phyloP scores from a whole-genome alignment of 1,140 invertebrate species.

The Zaprionus lachaisei region DNA sequence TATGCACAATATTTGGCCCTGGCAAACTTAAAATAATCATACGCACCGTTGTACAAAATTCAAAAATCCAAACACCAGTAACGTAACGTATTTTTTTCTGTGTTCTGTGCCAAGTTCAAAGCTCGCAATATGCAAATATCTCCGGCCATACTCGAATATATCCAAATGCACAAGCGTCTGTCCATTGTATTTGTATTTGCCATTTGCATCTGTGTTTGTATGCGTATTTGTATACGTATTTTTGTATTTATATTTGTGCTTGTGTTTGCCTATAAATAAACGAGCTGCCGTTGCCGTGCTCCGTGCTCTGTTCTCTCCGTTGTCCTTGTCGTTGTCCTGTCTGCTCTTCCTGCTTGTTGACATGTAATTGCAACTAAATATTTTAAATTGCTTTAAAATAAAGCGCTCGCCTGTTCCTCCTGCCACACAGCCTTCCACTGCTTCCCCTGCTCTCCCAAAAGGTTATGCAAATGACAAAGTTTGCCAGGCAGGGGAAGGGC shows the following conservation, averaged over 20 bases:
- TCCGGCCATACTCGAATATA: conserved; percentile 19
- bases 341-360: conserved; percentile 68
- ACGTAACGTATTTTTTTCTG: conserved; percentile 2
- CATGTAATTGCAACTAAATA: conserved; percentile 83
- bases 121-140: conserved; percentile 35
- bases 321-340: conserved; percentile 39
- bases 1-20: conserved; percentile 69
- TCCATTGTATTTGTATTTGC: conserved; percentile 31
- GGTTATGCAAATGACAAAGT: conserved; percentile 82
- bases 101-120: conserved; percentile 22
- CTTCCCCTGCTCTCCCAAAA: conserved; percentile 35
- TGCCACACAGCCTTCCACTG: background rate
- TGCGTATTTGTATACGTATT: conserved; percentile 9
- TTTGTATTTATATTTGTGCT: conserved; percentile 20
- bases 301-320: conserved; percentile 29
- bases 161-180: conserved; percentile 26
- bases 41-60: conserved; percentile 63
- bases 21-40: conserved; percentile 76
- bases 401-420: conserved; percentile 45
- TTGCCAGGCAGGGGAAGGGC: conserved; percentile 45
- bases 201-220: conserved; percentile 13
- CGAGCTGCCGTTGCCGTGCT: conserved; percentile 30
- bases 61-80: conserved; percentile 1
- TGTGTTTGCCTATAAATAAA: conserved; percentile 68
- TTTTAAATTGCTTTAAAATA: conserved; percentile 83